phyloP scores from a whole-genome alignment of 2,888 invertebrate species.

The Falcaria lacertinaria region DNA sequence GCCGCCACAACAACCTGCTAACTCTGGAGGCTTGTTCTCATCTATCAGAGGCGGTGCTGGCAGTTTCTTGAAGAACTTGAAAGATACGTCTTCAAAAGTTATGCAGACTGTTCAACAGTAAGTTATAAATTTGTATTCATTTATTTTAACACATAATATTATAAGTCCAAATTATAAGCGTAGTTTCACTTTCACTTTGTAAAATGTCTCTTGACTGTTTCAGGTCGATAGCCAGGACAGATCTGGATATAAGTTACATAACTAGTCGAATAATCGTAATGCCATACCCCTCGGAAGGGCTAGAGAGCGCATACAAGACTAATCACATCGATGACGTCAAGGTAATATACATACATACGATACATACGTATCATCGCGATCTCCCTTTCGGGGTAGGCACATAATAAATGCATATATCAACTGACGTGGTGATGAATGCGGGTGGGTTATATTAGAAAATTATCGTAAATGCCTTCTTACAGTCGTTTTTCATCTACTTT shows the following conservation, averaged over 20 bases:
- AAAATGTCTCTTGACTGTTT: slow-evolving; percentile 24
- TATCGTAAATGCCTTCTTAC: too few relatives aligned
- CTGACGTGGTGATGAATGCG: too few relatives aligned
- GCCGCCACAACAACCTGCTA: slow-evolving; percentile 36
- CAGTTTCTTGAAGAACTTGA: slow-evolving; percentile 94
- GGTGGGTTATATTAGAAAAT: too few relatives aligned
- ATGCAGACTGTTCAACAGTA: slow-evolving; percentile 97
- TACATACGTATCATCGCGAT: too few relatives aligned
- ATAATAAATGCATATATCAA: too few relatives aligned
- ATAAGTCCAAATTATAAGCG: too few relatives aligned
- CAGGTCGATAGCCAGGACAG: slow-evolving; percentile 90
- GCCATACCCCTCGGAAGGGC: slow-evolving; percentile 96
- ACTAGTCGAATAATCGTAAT: slow-evolving; percentile 95
- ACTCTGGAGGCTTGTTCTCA: slow-evolving; percentile 85
- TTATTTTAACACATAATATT: too few relatives aligned
- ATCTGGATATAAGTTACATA: slow-evolving; percentile 94
- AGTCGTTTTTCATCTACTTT: too few relatives aligned
- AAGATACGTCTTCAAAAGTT: slow-evolving; percentile 97
- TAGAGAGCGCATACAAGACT: slow-evolving; percentile 94
- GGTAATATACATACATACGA: slow-evolving; percentile 29
- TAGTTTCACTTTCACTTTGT: too few relatives aligned
- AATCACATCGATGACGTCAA: slow-evolving; percentile 96
- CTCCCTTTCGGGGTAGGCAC: too few relatives aligned
- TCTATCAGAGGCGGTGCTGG: slow-evolving; percentile 96
- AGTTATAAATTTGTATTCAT: too few relatives aligned